Evolutionary conservation across 2,888 invertebrate species (phyloP), one percentile per base, ranked within the genome.

Genomic region (Frankliniella fusca): DNA sequence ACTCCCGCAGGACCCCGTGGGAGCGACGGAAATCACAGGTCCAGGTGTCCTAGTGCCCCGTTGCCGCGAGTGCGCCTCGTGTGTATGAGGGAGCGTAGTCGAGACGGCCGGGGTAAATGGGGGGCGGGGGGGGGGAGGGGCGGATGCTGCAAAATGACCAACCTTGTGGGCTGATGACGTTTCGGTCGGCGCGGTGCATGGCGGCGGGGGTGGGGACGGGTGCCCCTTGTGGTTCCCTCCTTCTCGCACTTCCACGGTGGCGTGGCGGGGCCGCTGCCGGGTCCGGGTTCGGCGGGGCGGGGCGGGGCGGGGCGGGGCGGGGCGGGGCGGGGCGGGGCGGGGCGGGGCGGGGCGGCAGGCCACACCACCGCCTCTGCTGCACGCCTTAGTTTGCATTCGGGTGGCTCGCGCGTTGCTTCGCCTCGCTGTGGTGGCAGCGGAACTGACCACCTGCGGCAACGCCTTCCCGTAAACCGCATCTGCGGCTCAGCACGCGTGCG

Each of bases 361-460:
- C 38, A 38, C 38, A 38, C 38, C 38, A 38, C 38, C 38, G 15
- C 20, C 7, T 54, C 54, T 9, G 12, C 5, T 54, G 54, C 61
- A 61, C n/a, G 61, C 70, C 70, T 76, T 76, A 76, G 70, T 76
- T 76, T 76, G 70, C 70, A 76, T 76, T 76, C 70, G 70, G 27
- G 70, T 27, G 70, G 70, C 70, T 9, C 23, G 27, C 70, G 27
- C 12, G 70, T 5, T 23, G 70, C 23, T 9, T 5, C 70, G 70
- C 54, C 27, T 76, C 70, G 70, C 15, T 54, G 54, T 54, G 54
- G 18, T 11, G 11, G 54, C 54, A 54, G 54, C 18, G 27, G 9
- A 76, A 27, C 27, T 15, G 5, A 18, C 54, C 15, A 54, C 18
- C 5, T 15, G 54, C 54, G 20, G 54, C 20, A 20, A 11, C 15